Conservation (phyloP, 2,113 vertebrate species). For the Lamprotornis superbus region DNA sequence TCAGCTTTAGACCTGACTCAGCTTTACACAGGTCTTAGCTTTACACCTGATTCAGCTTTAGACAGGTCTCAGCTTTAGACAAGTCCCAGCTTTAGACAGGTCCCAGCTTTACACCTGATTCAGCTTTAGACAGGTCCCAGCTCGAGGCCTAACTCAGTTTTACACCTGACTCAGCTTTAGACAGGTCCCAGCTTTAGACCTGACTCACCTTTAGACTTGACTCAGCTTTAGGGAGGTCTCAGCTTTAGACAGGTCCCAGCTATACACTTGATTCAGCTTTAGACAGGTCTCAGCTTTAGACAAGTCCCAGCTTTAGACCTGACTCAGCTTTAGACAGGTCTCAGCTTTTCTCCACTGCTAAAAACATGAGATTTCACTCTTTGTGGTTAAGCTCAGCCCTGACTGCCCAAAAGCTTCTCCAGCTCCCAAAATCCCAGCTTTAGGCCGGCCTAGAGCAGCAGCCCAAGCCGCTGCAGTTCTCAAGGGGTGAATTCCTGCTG, state of each 20-base stretch:
- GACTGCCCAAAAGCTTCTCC: neutral
- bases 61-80: no score
- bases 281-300: no score
- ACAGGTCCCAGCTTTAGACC: no score
- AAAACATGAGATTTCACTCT: neutral
- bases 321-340: neutral
- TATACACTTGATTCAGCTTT: no score
- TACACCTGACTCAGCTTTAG: no score
- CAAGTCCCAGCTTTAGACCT: no score
- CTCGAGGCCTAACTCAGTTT: no score
- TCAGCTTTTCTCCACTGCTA: neutral
- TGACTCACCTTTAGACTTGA: neutral
- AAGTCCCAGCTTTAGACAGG: rapidly evolving
- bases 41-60: no score
- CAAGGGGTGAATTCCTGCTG: neutral
- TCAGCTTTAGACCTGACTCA: no score
- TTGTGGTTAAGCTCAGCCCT: rapidly evolving
- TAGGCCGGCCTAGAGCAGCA: rapidly evolving
- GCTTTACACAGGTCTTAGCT: no score
- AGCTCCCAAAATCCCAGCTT: neutral
- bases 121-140: neutral
- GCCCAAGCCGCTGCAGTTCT: rapidly evolving
- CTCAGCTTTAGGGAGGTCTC: no score
- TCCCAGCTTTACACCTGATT: no score
- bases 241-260: neutral